phyloP scores from a whole-genome alignment of 2,113 vertebrate species.

The Halcyon malimbica region DNA sequence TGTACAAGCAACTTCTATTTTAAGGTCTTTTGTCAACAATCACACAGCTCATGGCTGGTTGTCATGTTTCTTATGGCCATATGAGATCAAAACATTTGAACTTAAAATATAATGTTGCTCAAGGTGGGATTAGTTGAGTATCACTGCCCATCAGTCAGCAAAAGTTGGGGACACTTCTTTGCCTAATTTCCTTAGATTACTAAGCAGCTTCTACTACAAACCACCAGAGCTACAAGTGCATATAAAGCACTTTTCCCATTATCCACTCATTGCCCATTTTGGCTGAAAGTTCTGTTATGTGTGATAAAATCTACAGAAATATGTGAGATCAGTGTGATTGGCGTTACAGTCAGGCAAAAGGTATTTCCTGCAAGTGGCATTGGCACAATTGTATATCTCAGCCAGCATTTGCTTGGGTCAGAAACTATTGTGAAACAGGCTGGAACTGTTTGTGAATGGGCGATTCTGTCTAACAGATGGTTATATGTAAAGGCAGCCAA shows the following conservation, averaged over 20 bases:
- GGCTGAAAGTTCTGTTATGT: background rate
- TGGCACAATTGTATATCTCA: background rate
- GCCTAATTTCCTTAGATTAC: background rate
- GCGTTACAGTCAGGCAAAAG: constrained; percentile 14
- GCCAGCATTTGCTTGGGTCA: background rate
- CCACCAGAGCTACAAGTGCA: background rate
- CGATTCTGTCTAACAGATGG: constrained; percentile 39
- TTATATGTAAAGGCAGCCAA: constrained; percentile 4
- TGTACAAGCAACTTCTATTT: background rate
- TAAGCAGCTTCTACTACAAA: background rate
- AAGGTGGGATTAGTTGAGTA: background rate
- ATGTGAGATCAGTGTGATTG: background rate
- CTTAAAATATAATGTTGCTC: background rate
- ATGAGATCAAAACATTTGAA: background rate
- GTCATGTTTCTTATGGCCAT: background rate
- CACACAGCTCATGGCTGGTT: background rate
- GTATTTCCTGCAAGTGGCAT: constrained; percentile 38
- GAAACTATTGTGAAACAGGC: constrained; percentile 11
- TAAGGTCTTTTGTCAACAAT: background rate
- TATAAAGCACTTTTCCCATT: background rate
- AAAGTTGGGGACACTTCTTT: background rate
- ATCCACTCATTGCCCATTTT: background rate
- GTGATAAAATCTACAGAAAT: constrained; percentile 54
- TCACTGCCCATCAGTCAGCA: accelerated
- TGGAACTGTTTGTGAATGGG: constrained; percentile 21